These are phyloP conservation scores for Manis pentadactyla DNA, from an alignment of 2,797 vertebrate genomes.

Conservation along the genomic window DNA sequence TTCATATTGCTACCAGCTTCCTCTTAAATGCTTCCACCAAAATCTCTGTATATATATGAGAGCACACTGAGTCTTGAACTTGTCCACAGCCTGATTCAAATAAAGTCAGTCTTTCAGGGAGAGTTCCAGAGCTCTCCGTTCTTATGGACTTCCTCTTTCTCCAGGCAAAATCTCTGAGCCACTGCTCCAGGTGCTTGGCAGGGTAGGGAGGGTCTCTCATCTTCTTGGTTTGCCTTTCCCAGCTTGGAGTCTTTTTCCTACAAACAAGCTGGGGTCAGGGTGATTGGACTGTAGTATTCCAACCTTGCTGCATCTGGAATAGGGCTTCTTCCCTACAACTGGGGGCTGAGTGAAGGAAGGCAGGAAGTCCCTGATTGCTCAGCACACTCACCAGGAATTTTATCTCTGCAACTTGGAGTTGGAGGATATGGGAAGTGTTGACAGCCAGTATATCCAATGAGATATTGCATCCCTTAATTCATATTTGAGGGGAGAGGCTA, in stretches of 20 bases:
- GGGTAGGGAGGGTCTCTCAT: neutral
- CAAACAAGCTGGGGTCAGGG: neutral
- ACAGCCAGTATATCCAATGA: neutral
- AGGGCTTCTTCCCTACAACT: neutral
- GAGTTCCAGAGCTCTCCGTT: neutral
- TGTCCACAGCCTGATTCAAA: neutral
- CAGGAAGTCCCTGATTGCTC: too few relatives aligned
- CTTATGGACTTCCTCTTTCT: neutral
- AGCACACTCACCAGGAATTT: neutral
- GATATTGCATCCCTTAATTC: neutral
- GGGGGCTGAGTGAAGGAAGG: neutral
- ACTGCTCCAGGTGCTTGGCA: neutral
- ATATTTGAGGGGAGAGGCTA: neutral
- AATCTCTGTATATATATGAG: neutral
- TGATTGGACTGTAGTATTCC: neutral
- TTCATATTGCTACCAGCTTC: neutral
- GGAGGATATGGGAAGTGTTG: neutral
- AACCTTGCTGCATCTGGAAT: neutral
- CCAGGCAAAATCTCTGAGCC: neutral
- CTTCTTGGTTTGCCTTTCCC: neutral
- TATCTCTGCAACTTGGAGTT: neutral
- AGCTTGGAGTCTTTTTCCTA: neutral
- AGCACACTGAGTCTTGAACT: neutral
- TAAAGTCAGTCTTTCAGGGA: neutral
- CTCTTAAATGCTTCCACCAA: neutral